Evolutionary conservation across 2,797 vertebrate genomes (phyloP), one percentile per base, ranked within the genome.

Genomic region (Microtus agrestis): DNA sequence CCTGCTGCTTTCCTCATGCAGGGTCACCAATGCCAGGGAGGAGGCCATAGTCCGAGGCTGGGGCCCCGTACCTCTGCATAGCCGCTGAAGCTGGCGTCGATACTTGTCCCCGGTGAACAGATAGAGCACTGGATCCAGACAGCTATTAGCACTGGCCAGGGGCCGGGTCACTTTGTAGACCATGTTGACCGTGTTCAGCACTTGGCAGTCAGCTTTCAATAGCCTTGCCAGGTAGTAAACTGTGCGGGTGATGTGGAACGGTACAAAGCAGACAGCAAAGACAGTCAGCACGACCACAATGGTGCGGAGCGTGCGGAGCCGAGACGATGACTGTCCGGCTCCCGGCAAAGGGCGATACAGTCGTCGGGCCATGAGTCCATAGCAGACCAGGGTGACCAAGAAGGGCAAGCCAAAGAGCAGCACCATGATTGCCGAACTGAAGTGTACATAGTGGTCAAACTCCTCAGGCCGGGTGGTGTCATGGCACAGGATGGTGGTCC

Each of bases 111-210:
- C 99, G 0, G 98, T 99, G 97, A 99, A 97, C 97, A 99, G 99
- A 98, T 99, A 99, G 17, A 99, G 98, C 92, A 99, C 98, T 2
- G 99, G 99, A 96, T 99, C 99, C 1, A 99, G 99, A 97, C 99
- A 99, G 97, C 99, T 99, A 98, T 99, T 99, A 97, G 99, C 93
- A 77, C 99, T 99, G 73, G 99, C 99, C 97, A 99, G 98, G 0
- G 99, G 99, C 59, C 99, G 98, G 0, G 99, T 99, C 98, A 99
- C 99, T 98, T 99, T 99, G 97, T 99, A 99, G n/a, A 98, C 98
- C 79, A 99, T 98, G 97, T 99, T 99, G 94, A 99, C 97, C 0
- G 99, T 97, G 98, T 99, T 99, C 93, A 99, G 99, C 29, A 98
- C 96, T 9, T 14, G 9, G 71, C 99, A 99, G 89, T 98, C 73